Conservation (phyloP, 2,797 vertebrate species). For the Neosilurus hyrtlii region DNA sequence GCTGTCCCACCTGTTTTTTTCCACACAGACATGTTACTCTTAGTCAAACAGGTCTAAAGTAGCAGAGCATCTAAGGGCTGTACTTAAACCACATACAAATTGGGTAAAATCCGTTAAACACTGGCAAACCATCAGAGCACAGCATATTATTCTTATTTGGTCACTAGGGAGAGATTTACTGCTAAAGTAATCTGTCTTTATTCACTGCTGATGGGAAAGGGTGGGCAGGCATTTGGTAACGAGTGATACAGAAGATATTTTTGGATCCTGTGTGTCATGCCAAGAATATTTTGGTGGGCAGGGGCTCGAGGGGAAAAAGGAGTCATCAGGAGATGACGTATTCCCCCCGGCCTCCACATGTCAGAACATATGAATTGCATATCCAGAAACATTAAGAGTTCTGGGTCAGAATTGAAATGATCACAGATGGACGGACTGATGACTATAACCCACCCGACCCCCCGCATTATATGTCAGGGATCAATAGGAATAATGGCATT, state of each 20-base stretch:
- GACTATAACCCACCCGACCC: too few species aligned
- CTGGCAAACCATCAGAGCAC: neutral
- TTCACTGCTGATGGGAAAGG: neutral
- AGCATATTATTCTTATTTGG: neutral
- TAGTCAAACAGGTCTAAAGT: neutral
- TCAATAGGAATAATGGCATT: too few species aligned
- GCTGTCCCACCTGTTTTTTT: neutral
- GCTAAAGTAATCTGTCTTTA: neutral
- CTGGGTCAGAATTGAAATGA: too few species aligned
- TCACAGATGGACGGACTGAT: too few species aligned
- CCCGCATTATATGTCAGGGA: too few species aligned
- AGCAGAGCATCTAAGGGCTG: neutral
- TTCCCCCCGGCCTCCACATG: too few species aligned
- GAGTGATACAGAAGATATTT: neutral
- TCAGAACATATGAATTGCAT: too few species aligned
- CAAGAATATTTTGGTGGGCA: conserved; percentile 13
- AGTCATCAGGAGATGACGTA: too few species aligned
- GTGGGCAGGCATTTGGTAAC: neutral
- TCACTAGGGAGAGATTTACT: conserved; percentile 2
- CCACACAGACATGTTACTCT: neutral
- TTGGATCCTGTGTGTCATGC: neutral
- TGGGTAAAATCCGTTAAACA: neutral
- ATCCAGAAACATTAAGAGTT: too few species aligned
- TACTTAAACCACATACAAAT: neutral
- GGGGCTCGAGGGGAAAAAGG: neutral